A percentile compares a stretch with the other conserved stretches of the same genome.
phyloP scores from a whole-genome alignment of 2,888 invertebrate species.

The Agonopterix arenella region DNA sequence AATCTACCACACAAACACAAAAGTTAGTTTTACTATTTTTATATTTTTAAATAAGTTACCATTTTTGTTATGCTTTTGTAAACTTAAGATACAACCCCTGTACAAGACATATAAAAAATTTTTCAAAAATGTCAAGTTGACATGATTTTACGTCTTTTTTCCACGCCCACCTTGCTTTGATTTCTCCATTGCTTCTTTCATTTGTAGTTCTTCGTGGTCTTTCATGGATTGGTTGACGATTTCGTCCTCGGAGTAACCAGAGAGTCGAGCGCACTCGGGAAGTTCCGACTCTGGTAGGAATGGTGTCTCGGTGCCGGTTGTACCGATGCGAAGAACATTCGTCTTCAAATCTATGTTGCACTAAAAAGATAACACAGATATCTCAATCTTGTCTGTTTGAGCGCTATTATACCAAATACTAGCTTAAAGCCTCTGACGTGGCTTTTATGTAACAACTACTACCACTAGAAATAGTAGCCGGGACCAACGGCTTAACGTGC shows the following conservation, averaged over 20 bases:
- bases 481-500: no score
- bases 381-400: neutral
- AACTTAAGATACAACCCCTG: neutral
- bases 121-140: neutral
- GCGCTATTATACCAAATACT: no score
- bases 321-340: slow-evolving; percentile 93
- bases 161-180: slow-evolving; percentile 77
- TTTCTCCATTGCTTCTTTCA: slow-evolving; percentile 84
- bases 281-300: slow-evolving; percentile 86
- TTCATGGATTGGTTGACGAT: slow-evolving; percentile 57
- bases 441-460: no score
- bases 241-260: slow-evolving; percentile 81
- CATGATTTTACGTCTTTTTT: slow-evolving; percentile 41
- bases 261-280: slow-evolving; percentile 87
- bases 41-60: slow-evolving; percentile 25
- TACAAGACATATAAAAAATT: neutral
- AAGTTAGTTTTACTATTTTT: slow-evolving; percentile 41
- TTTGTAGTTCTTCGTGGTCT: slow-evolving; percentile 81
- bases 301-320: slow-evolving; percentile 92
- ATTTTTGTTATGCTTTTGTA: slow-evolving; percentile 13
- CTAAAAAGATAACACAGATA: slow-evolving; percentile 41
- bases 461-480: no score
- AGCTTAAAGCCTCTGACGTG: no score
- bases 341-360: slow-evolving; percentile 94
- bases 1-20: slow-evolving; percentile 10